phyloP scores from a whole-genome alignment of 1,140 invertebrate genomes.

The Diachasmimorpha longicaudata region DNA sequence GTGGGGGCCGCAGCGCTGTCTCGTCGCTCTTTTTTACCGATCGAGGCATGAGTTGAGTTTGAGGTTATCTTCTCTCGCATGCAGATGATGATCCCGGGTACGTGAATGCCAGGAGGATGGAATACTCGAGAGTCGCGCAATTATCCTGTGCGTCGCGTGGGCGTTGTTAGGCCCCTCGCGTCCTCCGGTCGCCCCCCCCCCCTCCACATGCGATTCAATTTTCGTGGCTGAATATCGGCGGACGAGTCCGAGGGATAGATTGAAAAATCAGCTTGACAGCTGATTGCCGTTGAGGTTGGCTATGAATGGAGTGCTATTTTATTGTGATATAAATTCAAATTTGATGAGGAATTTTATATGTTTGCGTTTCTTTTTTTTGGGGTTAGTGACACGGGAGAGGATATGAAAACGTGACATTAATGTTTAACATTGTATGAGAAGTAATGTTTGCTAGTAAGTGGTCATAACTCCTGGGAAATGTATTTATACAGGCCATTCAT shows the following conservation, averaged over 20 bases:
- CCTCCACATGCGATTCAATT: slow-evolving; percentile 1
- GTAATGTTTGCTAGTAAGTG: background rate
- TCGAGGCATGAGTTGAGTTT: background rate
- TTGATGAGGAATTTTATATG: background rate
- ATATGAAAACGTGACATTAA: slow-evolving; percentile 1
- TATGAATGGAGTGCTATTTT: background rate
- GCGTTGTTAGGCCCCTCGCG: slow-evolving; percentile 26
- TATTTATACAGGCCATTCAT: slow-evolving; percentile 3
- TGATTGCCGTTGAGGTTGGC: background rate
- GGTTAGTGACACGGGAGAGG: background rate
- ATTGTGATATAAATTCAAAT: background rate
- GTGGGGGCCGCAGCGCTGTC: slow-evolving; percentile 10
- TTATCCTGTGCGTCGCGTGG: slow-evolving; percentile 61
- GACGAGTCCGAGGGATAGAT: background rate
- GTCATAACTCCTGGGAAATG: background rate
- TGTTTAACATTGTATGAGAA: background rate
- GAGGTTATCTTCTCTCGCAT: slow-evolving; percentile 16
- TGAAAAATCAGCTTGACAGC: background rate
- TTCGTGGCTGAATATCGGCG: background rate
- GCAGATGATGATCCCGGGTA: slow-evolving; percentile 19
- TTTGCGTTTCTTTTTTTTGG: background rate
- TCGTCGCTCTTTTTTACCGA: slow-evolving; percentile 29
- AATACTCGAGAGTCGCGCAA: slow-evolving; percentile 50
- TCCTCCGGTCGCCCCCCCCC: no score
- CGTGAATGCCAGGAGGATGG: slow-evolving; percentile 18